Conservation (phyloP, 2,797 vertebrate genomes). For the Scleropages formosus region DNA sequence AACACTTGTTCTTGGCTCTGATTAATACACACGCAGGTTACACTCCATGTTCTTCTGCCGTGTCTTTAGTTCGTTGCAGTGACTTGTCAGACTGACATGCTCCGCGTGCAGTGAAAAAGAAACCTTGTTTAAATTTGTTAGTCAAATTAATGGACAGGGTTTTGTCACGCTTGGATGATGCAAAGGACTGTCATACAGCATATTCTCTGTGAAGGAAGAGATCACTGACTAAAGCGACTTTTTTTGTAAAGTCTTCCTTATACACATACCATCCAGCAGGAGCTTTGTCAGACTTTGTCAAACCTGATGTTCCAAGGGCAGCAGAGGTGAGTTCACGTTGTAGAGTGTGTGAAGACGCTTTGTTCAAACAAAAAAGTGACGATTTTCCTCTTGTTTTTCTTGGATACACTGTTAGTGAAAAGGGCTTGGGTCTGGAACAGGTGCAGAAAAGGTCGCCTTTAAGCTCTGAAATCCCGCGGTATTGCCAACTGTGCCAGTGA, state of each 20-base stretch:
- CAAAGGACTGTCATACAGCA: slow-evolving; percentile 48
- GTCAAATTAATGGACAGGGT: slow-evolving; percentile 24
- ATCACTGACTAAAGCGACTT: slow-evolving; percentile 40
- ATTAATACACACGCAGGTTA: slow-evolving; percentile 11
- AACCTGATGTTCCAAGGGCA: slow-evolving; percentile 30
- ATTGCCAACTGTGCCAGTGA: too few relatives aligned
- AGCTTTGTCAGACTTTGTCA: background rate
- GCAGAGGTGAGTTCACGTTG: slow-evolving; percentile 21
- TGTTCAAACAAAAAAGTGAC: slow-evolving; percentile 1
- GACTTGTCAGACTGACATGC: background rate
- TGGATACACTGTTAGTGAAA: background rate
- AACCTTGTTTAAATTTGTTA: slow-evolving; percentile 26
- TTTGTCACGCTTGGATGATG: slow-evolving; percentile 45
- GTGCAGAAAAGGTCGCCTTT: background rate
- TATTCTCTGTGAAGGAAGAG: slow-evolving; percentile 35
- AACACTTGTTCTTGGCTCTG: background rate
- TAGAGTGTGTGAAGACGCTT: slow-evolving; percentile 26
- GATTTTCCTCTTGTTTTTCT: slow-evolving; percentile 9
- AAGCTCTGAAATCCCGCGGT: background rate
- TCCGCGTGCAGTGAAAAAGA: background rate
- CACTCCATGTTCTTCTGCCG: background rate
- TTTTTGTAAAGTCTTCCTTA: slow-evolving; percentile 20
- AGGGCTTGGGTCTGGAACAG: background rate
- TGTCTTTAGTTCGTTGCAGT: slow-evolving; percentile 3
- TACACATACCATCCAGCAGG: slow-evolving; percentile 30